phyloP scores from a whole-genome alignment of 92 coral and sea anemone species.

The Paramuricea clavata region DNA sequence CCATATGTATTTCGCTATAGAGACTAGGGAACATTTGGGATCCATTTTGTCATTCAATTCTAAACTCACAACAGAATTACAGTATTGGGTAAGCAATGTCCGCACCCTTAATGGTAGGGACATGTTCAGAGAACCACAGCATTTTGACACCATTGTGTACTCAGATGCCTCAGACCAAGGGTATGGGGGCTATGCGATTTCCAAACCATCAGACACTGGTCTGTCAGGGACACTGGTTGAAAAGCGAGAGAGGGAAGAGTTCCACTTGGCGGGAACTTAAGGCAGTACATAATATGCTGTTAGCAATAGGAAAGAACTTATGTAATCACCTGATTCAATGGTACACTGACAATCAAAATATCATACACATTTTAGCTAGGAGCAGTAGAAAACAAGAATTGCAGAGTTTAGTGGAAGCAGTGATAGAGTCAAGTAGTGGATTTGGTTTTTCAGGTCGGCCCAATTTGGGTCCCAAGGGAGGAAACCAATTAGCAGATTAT shows the following conservation, averaged over 20 bases:
- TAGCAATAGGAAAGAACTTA: constrained; percentile 44
- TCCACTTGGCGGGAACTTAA: constrained; percentile 52
- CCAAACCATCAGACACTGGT: constrained; percentile 7
- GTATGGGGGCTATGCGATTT: constrained; percentile 61
- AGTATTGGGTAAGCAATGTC: constrained; percentile 39
- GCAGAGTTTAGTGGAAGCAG: constrained; percentile 23
- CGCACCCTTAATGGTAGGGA: constrained; percentile 51
- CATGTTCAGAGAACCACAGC: constrained; percentile 42
- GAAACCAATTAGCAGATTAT: constrained; percentile 67
- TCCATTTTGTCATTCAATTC: constrained; percentile 6
- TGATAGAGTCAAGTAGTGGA: constrained; percentile 7
- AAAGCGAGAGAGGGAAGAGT: constrained; percentile 44
- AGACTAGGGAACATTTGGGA: constrained; percentile 48
- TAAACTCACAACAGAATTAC: constrained; percentile 24
- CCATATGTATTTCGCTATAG: constrained; percentile 62
- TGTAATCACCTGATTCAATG: constrained; percentile 46
- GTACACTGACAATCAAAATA: constrained; percentile 51
- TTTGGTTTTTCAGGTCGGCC: constrained; percentile 21
- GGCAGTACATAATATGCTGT: constrained; percentile 38
- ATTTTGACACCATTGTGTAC: constrained; percentile 58
- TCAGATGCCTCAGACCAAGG: constrained; percentile 65
- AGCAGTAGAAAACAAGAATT: constrained; percentile 45
- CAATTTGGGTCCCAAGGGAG: constrained; percentile 55
- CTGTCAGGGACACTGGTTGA: constrained; percentile 33
- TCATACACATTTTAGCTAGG: constrained; percentile 36